These are phyloP conservation scores for Drosophila tanythrix DNA, from an alignment of 2,888 invertebrate species.

Conservation along the genomic window DNA sequence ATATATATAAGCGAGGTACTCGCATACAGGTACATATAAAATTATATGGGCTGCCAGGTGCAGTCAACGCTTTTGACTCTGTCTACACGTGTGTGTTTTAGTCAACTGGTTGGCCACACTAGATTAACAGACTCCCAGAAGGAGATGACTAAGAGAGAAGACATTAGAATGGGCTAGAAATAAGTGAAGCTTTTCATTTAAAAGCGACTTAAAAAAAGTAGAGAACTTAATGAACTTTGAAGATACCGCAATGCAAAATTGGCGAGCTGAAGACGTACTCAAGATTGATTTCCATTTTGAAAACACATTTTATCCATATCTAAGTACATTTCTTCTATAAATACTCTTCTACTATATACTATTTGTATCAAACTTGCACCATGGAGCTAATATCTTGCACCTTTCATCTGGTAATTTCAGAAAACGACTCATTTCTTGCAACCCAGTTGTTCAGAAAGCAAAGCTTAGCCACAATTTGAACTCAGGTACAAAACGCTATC, in stretches of 20 bases:
- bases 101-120: conserved; percentile 25
- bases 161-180: not conserved
- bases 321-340: not conserved
- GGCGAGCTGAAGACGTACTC: too few relatives aligned
- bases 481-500: conserved; percentile 42
- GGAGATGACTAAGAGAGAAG: not conserved
- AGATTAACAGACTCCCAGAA: conserved; percentile 46
- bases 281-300: too few relatives aligned
- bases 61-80: conserved; percentile 71
- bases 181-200: not conserved
- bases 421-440: conserved; percentile 2
- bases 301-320: not conserved
- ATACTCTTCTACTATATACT: too few relatives aligned
- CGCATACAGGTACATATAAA: conserved; percentile 47
- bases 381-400: not conserved
- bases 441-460: conserved; percentile 52
- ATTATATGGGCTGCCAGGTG: conserved; percentile 74
- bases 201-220: not conserved
- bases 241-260: not conserved
- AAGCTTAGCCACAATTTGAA: conserved; percentile 25
- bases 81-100: conserved; percentile 30
- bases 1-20: conserved; percentile 2
- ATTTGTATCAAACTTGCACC: not conserved
- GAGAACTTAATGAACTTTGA: not conserved
- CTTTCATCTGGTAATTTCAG: conserved; percentile 5